Evolutionary conservation across 2,797 vertebrate genomes (phyloP).

Genomic region (Mustela erminea): DNA sequence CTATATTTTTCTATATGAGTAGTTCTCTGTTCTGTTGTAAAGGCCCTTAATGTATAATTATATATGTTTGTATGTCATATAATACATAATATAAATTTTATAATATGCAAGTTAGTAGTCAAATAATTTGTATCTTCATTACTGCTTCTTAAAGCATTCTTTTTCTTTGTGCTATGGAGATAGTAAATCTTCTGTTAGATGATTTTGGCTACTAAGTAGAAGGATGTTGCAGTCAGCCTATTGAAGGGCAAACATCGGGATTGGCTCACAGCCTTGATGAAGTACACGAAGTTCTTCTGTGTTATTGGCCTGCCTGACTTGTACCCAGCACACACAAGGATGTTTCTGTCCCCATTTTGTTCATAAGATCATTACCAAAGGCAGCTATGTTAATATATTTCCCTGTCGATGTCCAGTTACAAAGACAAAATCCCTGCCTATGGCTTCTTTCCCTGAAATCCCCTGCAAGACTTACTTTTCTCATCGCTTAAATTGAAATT

Average conservation of each 20-base stretch:
- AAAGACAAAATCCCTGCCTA: background rate
- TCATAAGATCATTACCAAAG: background rate
- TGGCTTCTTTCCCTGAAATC: background rate
- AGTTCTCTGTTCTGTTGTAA: background rate
- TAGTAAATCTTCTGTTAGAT: background rate
- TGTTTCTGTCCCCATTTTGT: background rate
- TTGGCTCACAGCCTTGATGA: too few species aligned
- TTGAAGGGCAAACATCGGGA: background rate
- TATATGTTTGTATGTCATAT: background rate
- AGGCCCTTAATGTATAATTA: background rate
- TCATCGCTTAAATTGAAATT: background rate
- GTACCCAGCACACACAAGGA: background rate
- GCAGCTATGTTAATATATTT: background rate
- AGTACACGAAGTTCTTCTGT: background rate
- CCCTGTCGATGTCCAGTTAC: background rate
- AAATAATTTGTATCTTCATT: background rate
- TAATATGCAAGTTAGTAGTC: background rate
- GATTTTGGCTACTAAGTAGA: background rate
- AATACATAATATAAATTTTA: background rate
- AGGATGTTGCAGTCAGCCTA: background rate
- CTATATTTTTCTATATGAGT: background rate
- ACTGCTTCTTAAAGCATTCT: background rate
- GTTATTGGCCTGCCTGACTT: background rate
- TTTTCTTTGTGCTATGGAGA: background rate
- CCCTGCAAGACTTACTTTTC: background rate